Evolutionary conservation across 2,888 invertebrate species (phyloP).

Genomic region (Cylindroiulus punctatus): DNA sequence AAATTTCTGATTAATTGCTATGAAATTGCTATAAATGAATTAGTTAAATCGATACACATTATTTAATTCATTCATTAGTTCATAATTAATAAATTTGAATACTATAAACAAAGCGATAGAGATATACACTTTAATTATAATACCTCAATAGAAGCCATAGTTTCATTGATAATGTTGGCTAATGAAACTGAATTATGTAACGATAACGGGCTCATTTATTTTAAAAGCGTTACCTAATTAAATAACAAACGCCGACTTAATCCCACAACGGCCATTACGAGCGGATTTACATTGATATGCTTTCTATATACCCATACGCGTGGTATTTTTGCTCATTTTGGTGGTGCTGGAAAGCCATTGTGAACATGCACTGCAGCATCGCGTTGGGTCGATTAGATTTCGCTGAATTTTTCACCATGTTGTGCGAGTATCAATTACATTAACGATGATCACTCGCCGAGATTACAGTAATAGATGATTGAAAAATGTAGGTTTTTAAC

Average conservation of each 20-base stretch:
- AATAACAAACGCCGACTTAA: not conserved
- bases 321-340: not conserved
- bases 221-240: not conserved
- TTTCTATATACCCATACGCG: not conserved
- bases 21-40: no score
- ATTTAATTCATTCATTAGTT: no score
- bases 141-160: not conserved
- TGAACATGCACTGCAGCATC: not conserved
- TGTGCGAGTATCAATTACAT: not conserved
- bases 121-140: not conserved
- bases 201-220: not conserved
- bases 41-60: no score
- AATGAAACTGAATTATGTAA: not conserved
- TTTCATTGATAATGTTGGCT: not conserved
- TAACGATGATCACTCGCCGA: no score
- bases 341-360: not conserved
- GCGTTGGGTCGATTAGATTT: not conserved
- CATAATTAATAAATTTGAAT: no score
- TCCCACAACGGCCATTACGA: not conserved
- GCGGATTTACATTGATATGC: not conserved
- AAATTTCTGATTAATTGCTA: no score
- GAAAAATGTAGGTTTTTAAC: no score
- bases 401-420: not conserved
- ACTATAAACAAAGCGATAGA: not conserved
- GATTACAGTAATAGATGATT: no score